Evolutionary conservation across 2,888 invertebrate genomes (phyloP).

Genomic region (Gastrophysa polygoni): DNA sequence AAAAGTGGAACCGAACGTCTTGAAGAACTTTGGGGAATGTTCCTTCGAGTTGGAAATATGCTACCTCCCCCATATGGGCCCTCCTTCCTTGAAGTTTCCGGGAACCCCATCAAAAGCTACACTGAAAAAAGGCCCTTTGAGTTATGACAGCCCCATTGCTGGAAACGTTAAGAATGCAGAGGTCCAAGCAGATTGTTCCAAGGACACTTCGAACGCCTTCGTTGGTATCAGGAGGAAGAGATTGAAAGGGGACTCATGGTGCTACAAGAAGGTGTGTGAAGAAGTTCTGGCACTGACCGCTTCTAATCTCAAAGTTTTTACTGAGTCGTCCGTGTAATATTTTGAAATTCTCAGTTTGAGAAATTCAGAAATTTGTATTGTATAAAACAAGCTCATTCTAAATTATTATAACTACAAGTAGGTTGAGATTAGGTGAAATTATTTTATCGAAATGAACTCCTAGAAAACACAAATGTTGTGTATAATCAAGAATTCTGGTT

Average conservation of each 20-base stretch:
- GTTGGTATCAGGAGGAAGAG: slow-evolving; percentile 75
- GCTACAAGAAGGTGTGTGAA: slow-evolving; percentile 79
- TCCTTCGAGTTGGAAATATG: slow-evolving; percentile 77
- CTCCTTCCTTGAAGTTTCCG: slow-evolving; percentile 17
- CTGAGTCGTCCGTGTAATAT: slow-evolving; percentile 48
- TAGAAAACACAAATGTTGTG: too few relatives aligned
- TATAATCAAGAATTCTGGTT: too few relatives aligned
- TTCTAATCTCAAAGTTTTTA: slow-evolving; percentile 42
- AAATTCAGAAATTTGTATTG: too few relatives aligned
- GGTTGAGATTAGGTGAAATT: too few relatives aligned
- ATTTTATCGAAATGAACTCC: too few relatives aligned
- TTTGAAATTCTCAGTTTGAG: too few relatives aligned
- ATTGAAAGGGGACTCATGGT: slow-evolving; percentile 79
- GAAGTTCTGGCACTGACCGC: slow-evolving; percentile 67
- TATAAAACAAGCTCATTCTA: too few relatives aligned
- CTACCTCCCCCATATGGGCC: slow-evolving; percentile 57
- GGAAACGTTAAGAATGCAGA: slow-evolving; percentile 4
- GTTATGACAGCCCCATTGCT: slow-evolving; percentile 16
- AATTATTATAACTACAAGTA: too few relatives aligned
- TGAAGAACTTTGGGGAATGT: slow-evolving; percentile 53
- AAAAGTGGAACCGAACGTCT: slow-evolving; percentile 61
- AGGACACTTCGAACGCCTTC: slow-evolving; percentile 29
- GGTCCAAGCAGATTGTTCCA: neutral
- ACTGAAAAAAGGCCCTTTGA: slow-evolving; percentile 41
- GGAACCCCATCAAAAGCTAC: slow-evolving; percentile 48